Conservation (phyloP, 2,888 invertebrate species). For the Agonopterix alstromeriana region DNA sequence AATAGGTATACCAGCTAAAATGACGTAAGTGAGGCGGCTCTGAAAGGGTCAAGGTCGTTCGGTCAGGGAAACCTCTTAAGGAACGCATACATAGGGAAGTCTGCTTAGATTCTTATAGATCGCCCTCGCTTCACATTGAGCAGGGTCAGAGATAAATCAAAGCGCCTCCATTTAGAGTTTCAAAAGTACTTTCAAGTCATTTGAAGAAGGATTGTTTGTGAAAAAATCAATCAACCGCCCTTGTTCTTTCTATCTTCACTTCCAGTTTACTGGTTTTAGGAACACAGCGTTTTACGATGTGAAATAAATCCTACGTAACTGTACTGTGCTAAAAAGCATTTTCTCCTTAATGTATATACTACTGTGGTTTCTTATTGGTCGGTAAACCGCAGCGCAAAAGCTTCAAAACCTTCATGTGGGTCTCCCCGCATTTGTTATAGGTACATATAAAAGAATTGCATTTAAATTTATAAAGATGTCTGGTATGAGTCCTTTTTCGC, state of each 20-base stretch:
- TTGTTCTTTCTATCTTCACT: constrained; percentile 8
- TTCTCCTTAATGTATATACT: too few species aligned
- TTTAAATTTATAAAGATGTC: too few species aligned
- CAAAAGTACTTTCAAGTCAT: constrained; percentile 23
- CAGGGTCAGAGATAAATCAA: constrained; percentile 37
- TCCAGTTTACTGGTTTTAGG: background rate
- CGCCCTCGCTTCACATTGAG: constrained; percentile 26
- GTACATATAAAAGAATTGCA: too few species aligned
- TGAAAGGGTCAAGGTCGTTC: too few species aligned
- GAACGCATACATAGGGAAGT: constrained; percentile 14
- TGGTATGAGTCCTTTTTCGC: constrained; percentile 1
- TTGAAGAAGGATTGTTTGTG: constrained; percentile 18
- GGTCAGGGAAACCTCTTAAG: too few species aligned
- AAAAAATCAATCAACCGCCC: constrained; percentile 17
- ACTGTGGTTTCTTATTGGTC: too few species aligned
- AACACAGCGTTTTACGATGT: background rate
- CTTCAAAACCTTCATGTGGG: too few species aligned
- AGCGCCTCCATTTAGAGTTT: constrained; percentile 27
- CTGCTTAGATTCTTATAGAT: constrained; percentile 27
- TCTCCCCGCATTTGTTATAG: too few species aligned
- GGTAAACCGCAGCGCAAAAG: too few species aligned
- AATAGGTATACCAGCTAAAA: too few species aligned
- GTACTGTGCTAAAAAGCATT: background rate
- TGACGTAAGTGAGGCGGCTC: too few species aligned
- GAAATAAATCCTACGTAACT: background rate